Percentiles rank a stretch among this genome's conserved stretches.
phyloP scores from a whole-genome alignment of 2,113 vertebrate species.

The Actinemys pallida region DNA sequence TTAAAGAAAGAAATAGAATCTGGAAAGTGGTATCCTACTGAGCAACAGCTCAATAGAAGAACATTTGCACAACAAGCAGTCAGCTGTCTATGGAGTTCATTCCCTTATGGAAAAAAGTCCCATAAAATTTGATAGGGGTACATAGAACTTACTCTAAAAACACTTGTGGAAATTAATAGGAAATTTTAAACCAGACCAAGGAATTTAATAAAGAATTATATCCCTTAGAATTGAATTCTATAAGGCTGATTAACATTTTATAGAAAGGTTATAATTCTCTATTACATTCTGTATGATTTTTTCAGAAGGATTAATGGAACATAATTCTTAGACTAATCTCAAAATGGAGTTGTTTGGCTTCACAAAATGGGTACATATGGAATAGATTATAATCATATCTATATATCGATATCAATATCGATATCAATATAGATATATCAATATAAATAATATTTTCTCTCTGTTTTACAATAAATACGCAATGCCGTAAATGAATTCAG shows the following conservation, averaged over 20 bases:
- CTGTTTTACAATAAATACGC: not conserved
- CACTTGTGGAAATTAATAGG: not conserved
- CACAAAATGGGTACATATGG: slow-evolving; percentile 13
- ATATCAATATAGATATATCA: too few relatives aligned
- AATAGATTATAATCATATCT: not conserved
- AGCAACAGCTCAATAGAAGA: slow-evolving; percentile 18
- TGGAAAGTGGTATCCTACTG: not conserved
- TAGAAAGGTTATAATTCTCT: not conserved
- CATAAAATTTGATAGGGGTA: slow-evolving; percentile 37
- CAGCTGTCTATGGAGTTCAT: slow-evolving; percentile 6
- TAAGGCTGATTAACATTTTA: not conserved
- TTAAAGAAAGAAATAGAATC: not conserved
- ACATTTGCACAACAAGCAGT: not conserved
- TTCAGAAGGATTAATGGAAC: not conserved
- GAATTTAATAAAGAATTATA: slow-evolving; percentile 21
- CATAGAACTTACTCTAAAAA: slow-evolving; percentile 23
- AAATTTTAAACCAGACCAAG: slow-evolving; percentile 24
- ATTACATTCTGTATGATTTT: not conserved
- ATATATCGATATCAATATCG: not conserved
- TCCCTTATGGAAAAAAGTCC: slow-evolving; percentile 12
- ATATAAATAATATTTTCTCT: not conserved
- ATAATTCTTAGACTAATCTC: not conserved
- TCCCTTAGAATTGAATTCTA: not conserved
- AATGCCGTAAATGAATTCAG: not conserved
- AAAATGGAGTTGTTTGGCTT: slow-evolving; percentile 33